phyloP scores from a whole-genome alignment of 2,797 vertebrate genomes.

The Myiotriccus ornatus region DNA sequence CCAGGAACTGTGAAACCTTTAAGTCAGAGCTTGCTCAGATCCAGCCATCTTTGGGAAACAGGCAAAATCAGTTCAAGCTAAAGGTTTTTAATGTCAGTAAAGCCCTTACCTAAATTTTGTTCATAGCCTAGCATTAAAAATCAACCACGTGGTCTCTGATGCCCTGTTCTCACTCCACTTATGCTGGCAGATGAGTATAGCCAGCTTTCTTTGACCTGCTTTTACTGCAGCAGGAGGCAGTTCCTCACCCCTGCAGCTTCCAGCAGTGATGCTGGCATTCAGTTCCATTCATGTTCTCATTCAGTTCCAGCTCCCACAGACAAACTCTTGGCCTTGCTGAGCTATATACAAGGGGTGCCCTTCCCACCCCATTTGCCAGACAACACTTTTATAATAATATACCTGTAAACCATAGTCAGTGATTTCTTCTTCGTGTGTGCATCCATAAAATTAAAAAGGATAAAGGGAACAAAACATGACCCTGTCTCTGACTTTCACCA shows the following conservation, averaged over 20 bases:
- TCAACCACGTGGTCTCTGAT: neutral
- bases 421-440: neutral
- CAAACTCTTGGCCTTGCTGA: neutral
- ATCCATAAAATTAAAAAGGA: neutral
- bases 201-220: neutral
- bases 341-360: neutral
- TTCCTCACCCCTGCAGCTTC: neutral
- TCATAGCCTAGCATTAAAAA: neutral
- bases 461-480: neutral
- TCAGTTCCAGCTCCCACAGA: neutral
- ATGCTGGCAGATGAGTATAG: neutral
- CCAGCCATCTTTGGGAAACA: neutral
- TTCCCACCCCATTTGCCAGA: neutral
- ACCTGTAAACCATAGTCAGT: neutral
- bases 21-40: neutral
- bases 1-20: rapidly evolving
- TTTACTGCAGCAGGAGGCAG: neutral
- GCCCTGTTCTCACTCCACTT: neutral
- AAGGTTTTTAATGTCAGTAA: neutral
- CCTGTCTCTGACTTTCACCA: neutral
- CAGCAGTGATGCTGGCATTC: neutral
- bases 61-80: neutral
- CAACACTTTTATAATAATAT: neutral
- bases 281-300: too few species aligned
- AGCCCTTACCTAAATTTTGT: neutral